A percentile compares a stretch with the other conserved stretches of the same genome.
Evolutionary conservation across 1,140 invertebrate genomes (phyloP).

Genomic region (Conus ventricosus): DNA sequence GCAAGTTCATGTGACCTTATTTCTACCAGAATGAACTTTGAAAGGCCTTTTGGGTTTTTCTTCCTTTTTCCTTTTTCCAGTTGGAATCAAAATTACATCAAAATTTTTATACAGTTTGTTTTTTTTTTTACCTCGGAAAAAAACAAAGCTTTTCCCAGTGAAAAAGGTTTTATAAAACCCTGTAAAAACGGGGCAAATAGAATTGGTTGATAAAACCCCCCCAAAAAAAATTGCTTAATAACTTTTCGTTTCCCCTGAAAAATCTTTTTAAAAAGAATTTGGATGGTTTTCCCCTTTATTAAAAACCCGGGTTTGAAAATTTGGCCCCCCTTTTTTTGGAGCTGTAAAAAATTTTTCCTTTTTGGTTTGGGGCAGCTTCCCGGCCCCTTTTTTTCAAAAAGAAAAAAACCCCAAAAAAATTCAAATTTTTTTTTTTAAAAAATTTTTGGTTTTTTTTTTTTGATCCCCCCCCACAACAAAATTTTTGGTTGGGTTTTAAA

Average conservation of each 20-base stretch:
- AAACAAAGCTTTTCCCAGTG: conserved; percentile 26
- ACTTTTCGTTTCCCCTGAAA: conserved; percentile 38
- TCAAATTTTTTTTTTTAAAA: too few species aligned
- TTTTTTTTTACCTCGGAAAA: too few species aligned
- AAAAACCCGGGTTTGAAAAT: conserved; percentile 36
- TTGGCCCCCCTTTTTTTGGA: conserved; percentile 39
- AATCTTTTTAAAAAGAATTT: conserved; percentile 46
- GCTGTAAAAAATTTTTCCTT: conserved; percentile 38
- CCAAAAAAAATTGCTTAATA: conserved; percentile 27
- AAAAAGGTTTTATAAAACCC: conserved; percentile 31
- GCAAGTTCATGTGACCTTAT: too few species aligned
- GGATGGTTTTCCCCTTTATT: conserved; percentile 48
- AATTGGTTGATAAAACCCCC: conserved; percentile 17
- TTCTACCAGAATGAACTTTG: too few species aligned
- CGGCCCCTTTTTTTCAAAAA: not conserved
- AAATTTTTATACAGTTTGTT: too few species aligned
- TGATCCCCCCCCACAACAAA: too few species aligned
- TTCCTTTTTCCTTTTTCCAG: too few species aligned
- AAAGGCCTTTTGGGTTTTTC: too few species aligned
- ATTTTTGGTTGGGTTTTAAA: too few species aligned
- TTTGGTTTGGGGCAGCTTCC: not conserved
- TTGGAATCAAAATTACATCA: too few species aligned
- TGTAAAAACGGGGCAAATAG: conserved; percentile 35
- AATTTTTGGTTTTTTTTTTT: too few species aligned
- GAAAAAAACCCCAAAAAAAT: too few species aligned